These are phyloP conservation scores for Chelonoidis abingdonii DNA, from an alignment of 2,113 vertebrate genomes.

Conservation along the genomic window DNA sequence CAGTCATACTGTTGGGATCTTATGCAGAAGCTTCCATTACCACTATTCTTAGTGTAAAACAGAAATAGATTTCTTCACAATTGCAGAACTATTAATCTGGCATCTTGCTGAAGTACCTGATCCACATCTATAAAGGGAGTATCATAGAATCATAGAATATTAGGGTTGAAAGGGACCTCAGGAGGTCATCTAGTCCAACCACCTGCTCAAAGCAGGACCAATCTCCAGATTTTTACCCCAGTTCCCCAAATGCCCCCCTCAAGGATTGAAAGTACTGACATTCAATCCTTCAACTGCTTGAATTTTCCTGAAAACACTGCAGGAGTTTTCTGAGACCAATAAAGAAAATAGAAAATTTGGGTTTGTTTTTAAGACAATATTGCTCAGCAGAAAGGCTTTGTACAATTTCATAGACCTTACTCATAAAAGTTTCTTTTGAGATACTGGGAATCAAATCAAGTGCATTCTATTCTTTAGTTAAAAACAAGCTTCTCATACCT, in stretches of 20 bases:
- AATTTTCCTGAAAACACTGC: not conserved
- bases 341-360: not conserved
- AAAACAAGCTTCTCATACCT: slow-evolving; percentile 25
- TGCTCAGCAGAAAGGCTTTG: slow-evolving; percentile 13
- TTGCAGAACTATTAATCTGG: not conserved
- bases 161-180: no score
- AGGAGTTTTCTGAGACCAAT: not conserved
- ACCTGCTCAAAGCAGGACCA: no score
- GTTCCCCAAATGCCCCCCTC: no score
- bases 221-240: no score
- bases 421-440: slow-evolving; percentile 68
- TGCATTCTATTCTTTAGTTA: slow-evolving; percentile 46
- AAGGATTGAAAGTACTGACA: not conserved
- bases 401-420: slow-evolving; percentile 48
- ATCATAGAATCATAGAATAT: no score
- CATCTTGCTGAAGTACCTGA: not conserved
- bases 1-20: not conserved
- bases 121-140: not conserved
- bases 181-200: no score
- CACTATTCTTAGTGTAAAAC: not conserved
- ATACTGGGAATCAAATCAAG: slow-evolving; percentile 54
- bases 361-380: slow-evolving; percentile 18
- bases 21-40: not conserved
- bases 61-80: not conserved
- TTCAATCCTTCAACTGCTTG: not conserved